phyloP scores from a whole-genome alignment of 53 echinoderm and acorn worm species.

The Holothuria scabra region DNA sequence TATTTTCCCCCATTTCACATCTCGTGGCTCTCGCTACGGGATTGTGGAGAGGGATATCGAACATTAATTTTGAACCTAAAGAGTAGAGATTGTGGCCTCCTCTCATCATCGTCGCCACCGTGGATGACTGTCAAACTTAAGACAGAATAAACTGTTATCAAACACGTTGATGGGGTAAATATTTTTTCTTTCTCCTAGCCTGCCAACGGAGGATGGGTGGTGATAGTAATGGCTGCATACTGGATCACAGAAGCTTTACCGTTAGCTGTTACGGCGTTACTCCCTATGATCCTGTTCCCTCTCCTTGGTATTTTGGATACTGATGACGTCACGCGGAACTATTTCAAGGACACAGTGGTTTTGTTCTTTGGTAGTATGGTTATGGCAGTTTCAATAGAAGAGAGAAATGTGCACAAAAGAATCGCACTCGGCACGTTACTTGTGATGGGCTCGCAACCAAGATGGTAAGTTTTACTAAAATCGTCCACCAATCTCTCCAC shows the following conservation, averaged over 20 bases:
- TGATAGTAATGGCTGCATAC: conserved; percentile 91
- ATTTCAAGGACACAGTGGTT: conserved; percentile 83
- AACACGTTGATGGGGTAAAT: neutral
- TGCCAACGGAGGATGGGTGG: conserved; percentile 83
- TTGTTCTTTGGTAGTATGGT: conserved; percentile 86
- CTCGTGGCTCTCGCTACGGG: too few relatives aligned
- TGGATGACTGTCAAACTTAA: neutral
- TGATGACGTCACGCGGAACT: conserved; percentile 75
- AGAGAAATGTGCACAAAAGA: conserved; percentile 79
- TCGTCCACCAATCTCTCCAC: too few relatives aligned
- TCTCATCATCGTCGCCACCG: neutral
- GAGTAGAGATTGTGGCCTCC: too few relatives aligned
- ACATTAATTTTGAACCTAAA: too few relatives aligned
- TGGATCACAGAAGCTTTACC: conserved; percentile 90
- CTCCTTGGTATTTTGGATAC: conserved; percentile 81
- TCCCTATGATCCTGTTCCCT: conserved; percentile 87
- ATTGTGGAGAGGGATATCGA: too few relatives aligned
- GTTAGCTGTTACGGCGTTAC: conserved; percentile 87
- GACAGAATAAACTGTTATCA: neutral
- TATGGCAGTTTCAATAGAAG: conserved; percentile 83
- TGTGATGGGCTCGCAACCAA: conserved; percentile 78
- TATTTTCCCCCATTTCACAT: too few relatives aligned
- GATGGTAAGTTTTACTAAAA: conserved; percentile 65
- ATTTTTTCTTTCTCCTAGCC: conserved; percentile 53
- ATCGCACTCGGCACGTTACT: conserved; percentile 81